Evolutionary conservation across 1,140 invertebrate genomes (phyloP), one percentile per base, ranked within the genome.

Genomic region (Drosophila bocqueti): DNA sequence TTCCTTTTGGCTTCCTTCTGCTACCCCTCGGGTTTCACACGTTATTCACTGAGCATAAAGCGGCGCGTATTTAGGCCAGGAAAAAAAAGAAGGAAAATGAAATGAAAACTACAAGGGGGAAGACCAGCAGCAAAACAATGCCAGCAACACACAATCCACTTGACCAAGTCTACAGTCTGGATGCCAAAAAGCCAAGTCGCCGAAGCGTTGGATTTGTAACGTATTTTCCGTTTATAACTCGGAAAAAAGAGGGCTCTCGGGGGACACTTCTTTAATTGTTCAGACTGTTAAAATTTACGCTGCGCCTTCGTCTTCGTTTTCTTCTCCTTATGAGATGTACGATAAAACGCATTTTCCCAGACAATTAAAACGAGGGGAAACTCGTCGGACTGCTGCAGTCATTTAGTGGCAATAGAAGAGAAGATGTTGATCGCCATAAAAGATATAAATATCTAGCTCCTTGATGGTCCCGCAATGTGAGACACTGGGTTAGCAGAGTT

Each of bases 31-130:
- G 46, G 72, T 64, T 89, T 89, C 84, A 89, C 84, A 89, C 84
- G 84, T 89, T 89, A 89, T 65, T 84, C 84, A 89, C 50, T 58
- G 81, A 81, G 85, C 84, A 89, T 89, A 84, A 89, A 89, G 83
- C 76, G 72, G 69, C 76, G 75, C 75, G 66, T 74, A 89, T 83
- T 83, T 80, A 69, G 83, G 83, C 84, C 81, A 86, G 71, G 54
- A 40, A 40, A 26, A 26, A 64, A 21, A 45, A 4, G 21, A 69
- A 26, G 21, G 26, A 54, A 63, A 26, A 42, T 40, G 58, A 21
- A 46, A 21, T 24, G 29, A 13, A 42, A 63, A 46, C 29, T 31
- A 57, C 36, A 11, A 26, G 34, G 65, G 74, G 65, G 76, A 77
- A 87, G 66, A 60, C 76, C 29, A 69, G 65, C 75, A 72, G 50